phyloP scores from a whole-genome alignment of 2,797 vertebrate species.

The Enteromius treurensis region DNA sequence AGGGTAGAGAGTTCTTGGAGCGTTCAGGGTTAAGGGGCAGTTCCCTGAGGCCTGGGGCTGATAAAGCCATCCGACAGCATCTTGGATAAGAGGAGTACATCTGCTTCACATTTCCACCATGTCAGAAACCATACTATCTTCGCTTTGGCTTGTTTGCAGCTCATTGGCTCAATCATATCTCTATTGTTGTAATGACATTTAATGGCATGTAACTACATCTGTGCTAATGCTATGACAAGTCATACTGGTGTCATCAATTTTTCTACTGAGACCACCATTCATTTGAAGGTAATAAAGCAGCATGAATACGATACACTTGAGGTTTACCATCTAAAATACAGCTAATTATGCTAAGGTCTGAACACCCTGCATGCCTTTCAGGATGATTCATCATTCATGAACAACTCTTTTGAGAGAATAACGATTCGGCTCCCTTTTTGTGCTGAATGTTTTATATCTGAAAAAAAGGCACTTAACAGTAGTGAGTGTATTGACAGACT shows the following conservation, averaged over 20 bases:
- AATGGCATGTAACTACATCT: conserved; percentile 58
- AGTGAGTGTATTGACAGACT: conserved; percentile 7
- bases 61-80: conserved; percentile 69
- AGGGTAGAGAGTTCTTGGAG: conserved; percentile 16
- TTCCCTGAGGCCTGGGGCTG: conserved; percentile 54
- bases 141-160: conserved; percentile 70
- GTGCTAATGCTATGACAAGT: conserved; percentile 18
- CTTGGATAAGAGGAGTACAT: conserved; percentile 71
- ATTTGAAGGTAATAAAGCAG: conserved; percentile 9
- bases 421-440: background rate
- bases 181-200: conserved; percentile 52
- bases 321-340: conserved; percentile 23
- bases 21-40: conserved; percentile 46
- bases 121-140: conserved; percentile 63
- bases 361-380: conserved; percentile 10
- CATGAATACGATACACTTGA: conserved; percentile 21
- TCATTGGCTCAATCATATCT: conserved; percentile 56
- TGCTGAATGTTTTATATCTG: conserved; percentile 6
- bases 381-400: conserved; percentile 14
- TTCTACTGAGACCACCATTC: conserved; percentile 2
- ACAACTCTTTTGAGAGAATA: background rate
- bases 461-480: background rate
- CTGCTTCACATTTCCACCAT: conserved; percentile 72
- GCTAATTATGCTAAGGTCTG: conserved; percentile 10
- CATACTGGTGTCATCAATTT: conserved; percentile 23